These are phyloP conservation scores for Megaceryle torquata DNA, from an alignment of 2,113 vertebrate species.

Conservation along the genomic window DNA sequence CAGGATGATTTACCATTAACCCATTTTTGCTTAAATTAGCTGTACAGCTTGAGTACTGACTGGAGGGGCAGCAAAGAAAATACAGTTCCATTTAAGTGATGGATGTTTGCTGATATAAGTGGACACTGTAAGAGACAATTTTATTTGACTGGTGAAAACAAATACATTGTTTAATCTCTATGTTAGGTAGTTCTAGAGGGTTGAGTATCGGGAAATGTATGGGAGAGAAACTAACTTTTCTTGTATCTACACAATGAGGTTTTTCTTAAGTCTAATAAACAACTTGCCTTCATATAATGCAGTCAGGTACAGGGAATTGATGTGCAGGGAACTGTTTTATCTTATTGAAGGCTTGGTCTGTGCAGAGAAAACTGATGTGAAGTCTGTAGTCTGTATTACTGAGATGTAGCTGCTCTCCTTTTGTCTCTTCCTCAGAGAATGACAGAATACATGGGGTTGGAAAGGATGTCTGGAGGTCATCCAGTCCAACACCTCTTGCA, in stretches of 20 bases:
- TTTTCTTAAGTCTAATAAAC: background rate
- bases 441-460: background rate
- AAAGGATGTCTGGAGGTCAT: background rate
- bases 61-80: background rate
- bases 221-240: background rate
- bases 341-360: background rate
- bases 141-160: background rate
- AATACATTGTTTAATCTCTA: background rate
- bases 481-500: background rate
- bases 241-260: background rate
- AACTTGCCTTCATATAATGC: background rate
- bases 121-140: background rate
- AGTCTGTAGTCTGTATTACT: background rate
- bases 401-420: background rate
- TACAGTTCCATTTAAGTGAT: background rate
- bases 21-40: background rate
- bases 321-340: background rate
- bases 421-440: background rate
- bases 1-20: background rate
- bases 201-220: background rate
- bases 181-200: background rate
- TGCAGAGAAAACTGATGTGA: background rate
- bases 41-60: background rate
- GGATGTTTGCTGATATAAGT: background rate
- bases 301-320: background rate